Evolutionary conservation across 2,888 invertebrate species (phyloP).

Genomic region (Pristionchus entomophagus): DNA sequence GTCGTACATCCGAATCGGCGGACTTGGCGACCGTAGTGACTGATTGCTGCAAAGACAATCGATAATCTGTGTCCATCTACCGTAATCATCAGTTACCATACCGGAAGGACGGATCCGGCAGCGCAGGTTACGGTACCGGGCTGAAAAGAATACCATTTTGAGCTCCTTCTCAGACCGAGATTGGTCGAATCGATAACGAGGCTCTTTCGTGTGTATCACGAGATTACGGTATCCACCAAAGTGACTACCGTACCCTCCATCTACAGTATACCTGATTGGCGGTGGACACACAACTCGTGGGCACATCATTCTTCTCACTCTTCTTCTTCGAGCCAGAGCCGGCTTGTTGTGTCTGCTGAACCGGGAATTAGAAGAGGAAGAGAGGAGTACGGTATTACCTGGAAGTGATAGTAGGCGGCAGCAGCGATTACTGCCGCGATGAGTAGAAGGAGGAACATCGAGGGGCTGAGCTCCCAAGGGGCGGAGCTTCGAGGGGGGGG

Average conservation of each 20-base stretch:
- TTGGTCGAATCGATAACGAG: background rate
- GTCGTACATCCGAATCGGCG: background rate
- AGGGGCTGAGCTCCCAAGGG: background rate
- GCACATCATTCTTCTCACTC: background rate
- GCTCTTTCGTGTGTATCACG: background rate
- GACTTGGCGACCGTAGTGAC: slow-evolving; percentile 24
- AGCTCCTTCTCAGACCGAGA: no score
- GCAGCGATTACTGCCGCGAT: slow-evolving; percentile 14
- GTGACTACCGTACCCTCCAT: no score
- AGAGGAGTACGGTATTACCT: background rate
- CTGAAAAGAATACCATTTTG: background rate
- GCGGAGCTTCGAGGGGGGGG: background rate
- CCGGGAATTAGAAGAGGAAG: background rate
- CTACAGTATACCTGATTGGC: slow-evolving; percentile 13
- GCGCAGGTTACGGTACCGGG: slow-evolving; percentile 25
- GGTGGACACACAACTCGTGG: slow-evolving; percentile 10
- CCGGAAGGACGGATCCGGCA: no score
- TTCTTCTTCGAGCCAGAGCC: no score
- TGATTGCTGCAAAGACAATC: background rate
- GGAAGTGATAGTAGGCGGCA: slow-evolving; percentile 31
- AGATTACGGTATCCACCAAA: background rate
- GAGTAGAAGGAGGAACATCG: slow-evolving; percentile 27
- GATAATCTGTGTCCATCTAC: background rate
- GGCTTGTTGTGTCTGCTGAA: slow-evolving; percentile 1
- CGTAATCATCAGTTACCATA: no score